Evolutionary conservation across 1,140 invertebrate genomes (phyloP).

Genomic region (Caerostris darwini): DNA sequence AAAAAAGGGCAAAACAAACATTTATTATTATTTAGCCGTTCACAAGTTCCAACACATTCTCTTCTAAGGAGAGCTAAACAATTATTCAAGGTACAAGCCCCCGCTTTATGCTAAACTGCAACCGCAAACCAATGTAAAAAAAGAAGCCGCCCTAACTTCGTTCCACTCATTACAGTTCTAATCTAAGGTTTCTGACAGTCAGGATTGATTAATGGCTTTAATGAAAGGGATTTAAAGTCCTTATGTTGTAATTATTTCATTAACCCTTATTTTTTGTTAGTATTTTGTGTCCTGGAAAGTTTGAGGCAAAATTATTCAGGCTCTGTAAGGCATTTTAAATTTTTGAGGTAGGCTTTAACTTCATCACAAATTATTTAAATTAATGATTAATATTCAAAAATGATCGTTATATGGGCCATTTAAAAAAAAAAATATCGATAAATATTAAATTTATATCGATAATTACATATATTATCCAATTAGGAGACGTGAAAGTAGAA

Average conservation of each 20-base stretch:
- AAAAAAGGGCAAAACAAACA: neutral
- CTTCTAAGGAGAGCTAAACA: neutral
- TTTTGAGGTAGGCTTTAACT: neutral
- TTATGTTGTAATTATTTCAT: conserved; percentile 69
- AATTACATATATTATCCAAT: no score
- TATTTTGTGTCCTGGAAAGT: neutral
- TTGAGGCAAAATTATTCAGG: neutral
- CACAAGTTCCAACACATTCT: neutral
- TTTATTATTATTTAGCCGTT: neutral
- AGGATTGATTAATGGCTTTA: conserved; percentile 70
- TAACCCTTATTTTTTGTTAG: conserved; percentile 34
- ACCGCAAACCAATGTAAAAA: conserved; percentile 34
- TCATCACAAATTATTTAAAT: neutral
- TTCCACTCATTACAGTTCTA: conserved; percentile 58
- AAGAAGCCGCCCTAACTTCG: conserved; percentile 22
- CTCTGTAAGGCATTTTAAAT: neutral
- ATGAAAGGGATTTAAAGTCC: conserved; percentile 69
- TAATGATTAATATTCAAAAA: neutral
- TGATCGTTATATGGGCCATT: neutral
- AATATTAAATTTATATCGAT: no score
- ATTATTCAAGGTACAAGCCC: conserved; percentile 45
- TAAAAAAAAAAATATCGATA: no score
- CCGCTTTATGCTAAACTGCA: conserved; percentile 46
- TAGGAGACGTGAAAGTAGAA: no score
- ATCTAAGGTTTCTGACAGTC: conserved; percentile 44